phyloP scores from a whole-genome alignment of 2,888 invertebrate species.

The Brenthis daphne region DNA sequence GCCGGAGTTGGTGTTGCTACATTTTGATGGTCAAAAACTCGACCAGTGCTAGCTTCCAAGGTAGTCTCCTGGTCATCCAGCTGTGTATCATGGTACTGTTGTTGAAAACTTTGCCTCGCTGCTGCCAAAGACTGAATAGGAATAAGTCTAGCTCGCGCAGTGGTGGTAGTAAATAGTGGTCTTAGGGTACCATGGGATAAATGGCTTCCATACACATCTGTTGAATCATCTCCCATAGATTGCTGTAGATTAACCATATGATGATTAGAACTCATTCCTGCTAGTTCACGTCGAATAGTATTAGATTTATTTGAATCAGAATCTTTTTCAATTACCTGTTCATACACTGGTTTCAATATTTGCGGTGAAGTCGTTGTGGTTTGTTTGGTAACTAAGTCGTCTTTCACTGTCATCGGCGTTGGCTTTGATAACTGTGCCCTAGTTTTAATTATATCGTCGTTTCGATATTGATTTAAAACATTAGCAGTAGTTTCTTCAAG shows the following conservation, averaged over 20 bases:
- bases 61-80: slow-evolving; percentile 71
- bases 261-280: slow-evolving; percentile 80
- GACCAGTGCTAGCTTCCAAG: slow-evolving; percentile 78
- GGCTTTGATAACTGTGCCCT: slow-evolving; percentile 68
- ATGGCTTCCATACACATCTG: slow-evolving; percentile 86
- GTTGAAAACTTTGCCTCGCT: slow-evolving; percentile 73
- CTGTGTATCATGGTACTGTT: slow-evolving; percentile 67
- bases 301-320: slow-evolving; percentile 78
- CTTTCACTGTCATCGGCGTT: slow-evolving; percentile 56
- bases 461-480: slow-evolving; percentile 64
- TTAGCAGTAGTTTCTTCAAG: slow-evolving; percentile 64
- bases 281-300: slow-evolving; percentile 83
- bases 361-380: slow-evolving; percentile 65
- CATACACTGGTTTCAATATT: slow-evolving; percentile 80
- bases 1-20: slow-evolving; percentile 79
- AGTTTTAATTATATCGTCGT: slow-evolving; percentile 57
- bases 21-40: slow-evolving; percentile 73
- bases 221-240: slow-evolving; percentile 84
- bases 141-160: slow-evolving; percentile 79
- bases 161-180: slow-evolving; percentile 86
- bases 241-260: slow-evolving; percentile 82
- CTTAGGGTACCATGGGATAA: slow-evolving; percentile 84
- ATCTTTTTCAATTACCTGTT: slow-evolving; percentile 72
- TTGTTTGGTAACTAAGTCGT: slow-evolving; percentile 69
- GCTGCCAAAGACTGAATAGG: slow-evolving; percentile 78